Percentiles rank a stretch among this genome's conserved stretches.
Conservation (phyloP, 2,888 invertebrate species). For the Chrysina gloriosa region DNA sequence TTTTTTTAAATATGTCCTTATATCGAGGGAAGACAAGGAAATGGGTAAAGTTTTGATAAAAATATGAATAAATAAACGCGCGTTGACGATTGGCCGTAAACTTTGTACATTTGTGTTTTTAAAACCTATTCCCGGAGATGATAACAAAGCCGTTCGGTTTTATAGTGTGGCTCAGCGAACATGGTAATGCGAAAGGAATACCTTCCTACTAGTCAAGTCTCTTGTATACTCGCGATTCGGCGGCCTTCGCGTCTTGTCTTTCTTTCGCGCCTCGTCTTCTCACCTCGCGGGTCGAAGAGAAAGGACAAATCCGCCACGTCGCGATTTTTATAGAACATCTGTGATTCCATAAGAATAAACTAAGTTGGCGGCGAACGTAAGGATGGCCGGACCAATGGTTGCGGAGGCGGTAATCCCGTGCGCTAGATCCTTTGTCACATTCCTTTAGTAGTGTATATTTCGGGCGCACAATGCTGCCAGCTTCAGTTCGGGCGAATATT, state of each 20-base stretch:
- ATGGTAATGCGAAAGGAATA: constrained; percentile 51
- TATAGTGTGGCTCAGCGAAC: constrained; percentile 46
- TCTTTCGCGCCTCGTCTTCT: neutral
- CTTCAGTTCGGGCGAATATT: constrained; percentile 19
- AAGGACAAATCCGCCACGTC: constrained; percentile 61
- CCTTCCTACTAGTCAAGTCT: too few species aligned
- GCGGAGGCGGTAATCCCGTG: constrained; percentile 57
- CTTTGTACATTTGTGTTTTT: constrained; percentile 41
- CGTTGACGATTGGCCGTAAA: constrained; percentile 37
- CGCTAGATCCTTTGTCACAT: constrained; percentile 48
- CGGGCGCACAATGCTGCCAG: neutral
- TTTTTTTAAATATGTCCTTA: too few species aligned
- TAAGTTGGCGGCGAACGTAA: constrained; percentile 56
- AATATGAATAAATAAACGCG: constrained; percentile 39
- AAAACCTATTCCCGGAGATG: constrained; percentile 43
- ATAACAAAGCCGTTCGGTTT: constrained; percentile 54
- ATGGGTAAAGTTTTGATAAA: constrained; percentile 25
- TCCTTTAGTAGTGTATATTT: constrained; percentile 45
- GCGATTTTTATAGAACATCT: constrained; percentile 62
- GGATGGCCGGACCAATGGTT: constrained; percentile 62
- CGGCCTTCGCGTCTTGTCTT: constrained; percentile 12
- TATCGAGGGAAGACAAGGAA: neutral
- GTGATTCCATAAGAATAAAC: constrained; percentile 61
- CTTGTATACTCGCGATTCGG: too few species aligned
- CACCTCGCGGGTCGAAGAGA: constrained; percentile 47